Percentiles rank a stretch among this genome's conserved stretches.
Conservation (phyloP, 2,888 invertebrate species). For the Ophion obscuratus region DNA sequence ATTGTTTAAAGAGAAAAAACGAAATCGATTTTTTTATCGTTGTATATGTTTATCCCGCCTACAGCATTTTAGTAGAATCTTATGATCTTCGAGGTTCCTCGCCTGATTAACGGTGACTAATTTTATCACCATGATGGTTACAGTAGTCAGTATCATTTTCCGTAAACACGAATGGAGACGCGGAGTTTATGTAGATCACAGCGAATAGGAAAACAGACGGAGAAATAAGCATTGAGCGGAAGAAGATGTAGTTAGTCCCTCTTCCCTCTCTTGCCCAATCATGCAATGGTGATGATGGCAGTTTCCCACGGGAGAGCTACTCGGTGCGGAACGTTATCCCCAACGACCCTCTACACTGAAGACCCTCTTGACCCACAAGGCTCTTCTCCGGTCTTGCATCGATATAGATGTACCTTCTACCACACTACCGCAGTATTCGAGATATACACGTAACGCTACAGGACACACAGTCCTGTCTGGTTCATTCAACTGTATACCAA, state of each 20-base stretch:
- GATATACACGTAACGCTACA: constrained; percentile 45
- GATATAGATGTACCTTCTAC: constrained; percentile 31
- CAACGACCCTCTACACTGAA: constrained; percentile 73
- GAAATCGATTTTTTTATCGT: too few species aligned
- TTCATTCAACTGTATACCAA: constrained; percentile 48
- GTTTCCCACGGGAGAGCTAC: constrained; percentile 74
- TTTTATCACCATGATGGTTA: not conserved
- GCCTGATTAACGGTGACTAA: too few species aligned
- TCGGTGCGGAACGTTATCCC: constrained; percentile 77
- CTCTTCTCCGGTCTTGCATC: constrained; percentile 50
- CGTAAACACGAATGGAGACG: not conserved
- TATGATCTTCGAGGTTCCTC: too few species aligned
- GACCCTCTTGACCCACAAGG: constrained; percentile 71
- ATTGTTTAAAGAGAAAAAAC: too few species aligned
- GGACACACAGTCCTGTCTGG: constrained; percentile 54
- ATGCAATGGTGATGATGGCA: constrained; percentile 61
- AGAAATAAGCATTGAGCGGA: constrained; percentile 35
- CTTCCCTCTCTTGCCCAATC: constrained; percentile 25
- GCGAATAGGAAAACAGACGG: constrained; percentile 9
- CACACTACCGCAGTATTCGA: constrained; percentile 46
- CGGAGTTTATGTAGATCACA: constrained; percentile 4
- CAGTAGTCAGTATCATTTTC: not conserved
- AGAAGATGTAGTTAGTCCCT: constrained; percentile 44
- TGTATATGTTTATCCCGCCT: too few species aligned
- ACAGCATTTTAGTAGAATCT: too few species aligned